These are phyloP conservation scores for Leucophenga montana DNA, from an alignment of 2,888 invertebrate genomes.

Conservation along the genomic window DNA sequence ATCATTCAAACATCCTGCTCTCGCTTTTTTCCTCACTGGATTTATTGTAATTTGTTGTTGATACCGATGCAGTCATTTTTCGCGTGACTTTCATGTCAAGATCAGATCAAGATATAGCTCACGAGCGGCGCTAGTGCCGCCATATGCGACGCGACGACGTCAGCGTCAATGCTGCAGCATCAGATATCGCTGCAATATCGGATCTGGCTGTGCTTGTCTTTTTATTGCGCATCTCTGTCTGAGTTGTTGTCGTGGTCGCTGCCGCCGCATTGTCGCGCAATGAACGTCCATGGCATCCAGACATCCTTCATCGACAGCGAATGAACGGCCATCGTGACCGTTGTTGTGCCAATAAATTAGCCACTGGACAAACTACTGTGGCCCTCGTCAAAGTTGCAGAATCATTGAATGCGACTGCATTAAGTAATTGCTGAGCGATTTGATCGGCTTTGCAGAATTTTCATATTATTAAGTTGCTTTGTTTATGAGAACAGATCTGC, in stretches of 20 bases:
- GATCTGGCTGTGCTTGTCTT: no score
- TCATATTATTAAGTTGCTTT: no score
- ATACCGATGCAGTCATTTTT: conserved; percentile 44
- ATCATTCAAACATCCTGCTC: background rate
- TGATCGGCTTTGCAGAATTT: no score
- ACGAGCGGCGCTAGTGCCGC: conserved; percentile 42
- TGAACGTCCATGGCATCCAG: no score
- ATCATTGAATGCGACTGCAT: no score
- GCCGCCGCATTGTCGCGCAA: background rate
- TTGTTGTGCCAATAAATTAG: conserved; percentile 2
- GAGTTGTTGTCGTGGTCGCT: background rate
- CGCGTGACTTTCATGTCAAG: conserved; percentile 59
- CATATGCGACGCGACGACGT: conserved; percentile 15
- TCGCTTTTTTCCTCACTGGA: background rate
- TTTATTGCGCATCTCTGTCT: no score
- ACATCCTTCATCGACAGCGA: no score
- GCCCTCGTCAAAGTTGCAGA: no score
- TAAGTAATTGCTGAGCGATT: no score
- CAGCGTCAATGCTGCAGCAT: background rate
- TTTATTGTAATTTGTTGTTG: conserved; percentile 16
- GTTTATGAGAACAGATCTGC: no score
- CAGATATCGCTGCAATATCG: background rate
- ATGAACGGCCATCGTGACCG: no score
- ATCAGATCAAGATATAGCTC: conserved; percentile 38
- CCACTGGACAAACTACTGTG: conserved; percentile 2